Conservation (phyloP, 2,113 vertebrate genomes). For the Pachyramphus minor region DNA sequence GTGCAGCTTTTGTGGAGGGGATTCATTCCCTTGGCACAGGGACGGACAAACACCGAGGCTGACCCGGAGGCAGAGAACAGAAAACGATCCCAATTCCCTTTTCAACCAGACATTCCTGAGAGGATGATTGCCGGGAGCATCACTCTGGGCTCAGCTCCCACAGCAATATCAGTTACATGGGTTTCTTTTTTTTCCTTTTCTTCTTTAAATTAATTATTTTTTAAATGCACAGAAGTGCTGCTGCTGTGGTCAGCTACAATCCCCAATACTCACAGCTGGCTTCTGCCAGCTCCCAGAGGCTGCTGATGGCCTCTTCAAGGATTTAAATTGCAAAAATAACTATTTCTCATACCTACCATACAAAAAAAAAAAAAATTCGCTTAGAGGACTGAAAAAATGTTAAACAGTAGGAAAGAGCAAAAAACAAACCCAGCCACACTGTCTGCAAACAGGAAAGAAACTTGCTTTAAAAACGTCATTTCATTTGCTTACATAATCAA, state of each 20-base stretch:
- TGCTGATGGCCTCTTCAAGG: background rate
- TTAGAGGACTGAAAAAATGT: background rate
- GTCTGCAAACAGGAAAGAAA: background rate
- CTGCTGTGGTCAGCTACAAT: background rate
- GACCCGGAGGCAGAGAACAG: background rate
- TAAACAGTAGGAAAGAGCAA: background rate
- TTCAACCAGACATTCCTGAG: background rate
- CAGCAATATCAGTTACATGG: rapidly evolving
- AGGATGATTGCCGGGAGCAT: rapidly evolving
- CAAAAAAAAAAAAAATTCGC: background rate
- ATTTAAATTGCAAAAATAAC: background rate
- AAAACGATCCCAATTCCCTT: background rate
- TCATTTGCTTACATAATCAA: conserved; percentile 28
- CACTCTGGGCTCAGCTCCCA: background rate
- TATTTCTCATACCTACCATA: background rate
- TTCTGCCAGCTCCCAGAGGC: background rate
- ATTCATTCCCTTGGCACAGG: background rate
- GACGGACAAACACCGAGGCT: background rate
- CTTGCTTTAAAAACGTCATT: background rate
- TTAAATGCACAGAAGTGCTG: background rate
- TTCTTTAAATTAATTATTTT: background rate
- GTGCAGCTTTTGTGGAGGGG: rapidly evolving
- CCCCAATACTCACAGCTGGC: background rate
- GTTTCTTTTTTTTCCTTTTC: background rate
- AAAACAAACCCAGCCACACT: background rate